These are phyloP conservation scores for Caranx ignobilis DNA, from an alignment of 2,113 vertebrate genomes.

Conservation along the genomic window DNA sequence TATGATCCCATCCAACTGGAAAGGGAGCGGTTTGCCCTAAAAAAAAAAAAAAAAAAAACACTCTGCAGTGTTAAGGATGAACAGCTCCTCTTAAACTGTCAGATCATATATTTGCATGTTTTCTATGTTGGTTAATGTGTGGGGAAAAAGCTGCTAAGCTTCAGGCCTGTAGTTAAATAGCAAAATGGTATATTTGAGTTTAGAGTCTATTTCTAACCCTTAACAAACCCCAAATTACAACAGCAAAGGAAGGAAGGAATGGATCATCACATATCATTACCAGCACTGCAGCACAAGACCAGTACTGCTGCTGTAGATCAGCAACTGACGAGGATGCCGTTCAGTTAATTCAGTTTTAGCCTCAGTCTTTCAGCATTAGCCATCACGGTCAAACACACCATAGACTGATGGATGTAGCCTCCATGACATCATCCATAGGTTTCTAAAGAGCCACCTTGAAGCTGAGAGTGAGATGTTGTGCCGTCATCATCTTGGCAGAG, in stretches of 20 bases:
- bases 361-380: no score
- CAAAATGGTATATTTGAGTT: neutral
- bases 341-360: no score
- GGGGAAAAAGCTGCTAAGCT: neutral
- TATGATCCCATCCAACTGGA: slow-evolving; percentile 31
- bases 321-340: no score
- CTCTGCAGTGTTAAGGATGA: slow-evolving; percentile 31
- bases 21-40: slow-evolving; percentile 17
- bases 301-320: no score
- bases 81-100: slow-evolving; percentile 13
- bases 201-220: neutral
- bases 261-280: neutral
- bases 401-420: no score
- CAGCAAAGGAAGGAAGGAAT: neutral
- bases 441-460: no score
- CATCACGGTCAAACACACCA: no score
- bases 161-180: neutral
- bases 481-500: no score
- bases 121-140: slow-evolving; percentile 13
- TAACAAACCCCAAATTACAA: no score
- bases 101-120: neutral
- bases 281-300: neutral
- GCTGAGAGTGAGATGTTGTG: no score
- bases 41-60: slow-evolving; percentile 4
- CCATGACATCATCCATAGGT: no score